Evolutionary conservation across 2,113 vertebrate species (phyloP).

Genomic region (Chloebia gouldiae): DNA sequence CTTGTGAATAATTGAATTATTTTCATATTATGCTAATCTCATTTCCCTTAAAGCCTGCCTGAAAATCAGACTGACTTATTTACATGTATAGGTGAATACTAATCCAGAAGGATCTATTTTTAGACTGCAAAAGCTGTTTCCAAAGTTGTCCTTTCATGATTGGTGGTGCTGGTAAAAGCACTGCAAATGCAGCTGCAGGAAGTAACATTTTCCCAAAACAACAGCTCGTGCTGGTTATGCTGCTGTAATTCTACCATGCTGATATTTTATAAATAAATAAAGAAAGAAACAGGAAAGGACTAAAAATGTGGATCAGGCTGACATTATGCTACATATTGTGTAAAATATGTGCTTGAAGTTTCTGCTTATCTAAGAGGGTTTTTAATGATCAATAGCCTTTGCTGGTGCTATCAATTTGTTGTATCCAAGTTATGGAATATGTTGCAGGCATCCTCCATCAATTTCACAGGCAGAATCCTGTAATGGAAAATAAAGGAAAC

Average conservation of each 20-base stretch:
- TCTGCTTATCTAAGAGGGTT: background rate
- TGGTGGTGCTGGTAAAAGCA: background rate
- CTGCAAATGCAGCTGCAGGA: background rate
- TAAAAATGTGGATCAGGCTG: background rate
- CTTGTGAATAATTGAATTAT: conserved; percentile 39
- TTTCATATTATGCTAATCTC: conserved; percentile 27
- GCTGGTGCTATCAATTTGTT: background rate
- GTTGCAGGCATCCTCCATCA: background rate
- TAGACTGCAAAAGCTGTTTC: background rate
- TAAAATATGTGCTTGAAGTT: background rate
- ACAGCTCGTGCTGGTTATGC: background rate
- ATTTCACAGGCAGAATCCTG: background rate
- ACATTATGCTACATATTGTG: background rate
- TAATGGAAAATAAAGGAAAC: background rate
- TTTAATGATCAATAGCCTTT: background rate
- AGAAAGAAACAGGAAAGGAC: background rate
- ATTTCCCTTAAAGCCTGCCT: conserved; percentile 35
- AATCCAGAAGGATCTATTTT: conserved; percentile 17
- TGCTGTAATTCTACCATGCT: background rate
- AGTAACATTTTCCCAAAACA: background rate
- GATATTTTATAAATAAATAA: background rate
- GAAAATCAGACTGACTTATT: conserved; percentile 21
- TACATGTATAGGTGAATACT: background rate
- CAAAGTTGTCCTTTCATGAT: background rate
- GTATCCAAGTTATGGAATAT: background rate